Conservation (phyloP, 2,888 invertebrate genomes). For the Digitonthophagus gazella region DNA sequence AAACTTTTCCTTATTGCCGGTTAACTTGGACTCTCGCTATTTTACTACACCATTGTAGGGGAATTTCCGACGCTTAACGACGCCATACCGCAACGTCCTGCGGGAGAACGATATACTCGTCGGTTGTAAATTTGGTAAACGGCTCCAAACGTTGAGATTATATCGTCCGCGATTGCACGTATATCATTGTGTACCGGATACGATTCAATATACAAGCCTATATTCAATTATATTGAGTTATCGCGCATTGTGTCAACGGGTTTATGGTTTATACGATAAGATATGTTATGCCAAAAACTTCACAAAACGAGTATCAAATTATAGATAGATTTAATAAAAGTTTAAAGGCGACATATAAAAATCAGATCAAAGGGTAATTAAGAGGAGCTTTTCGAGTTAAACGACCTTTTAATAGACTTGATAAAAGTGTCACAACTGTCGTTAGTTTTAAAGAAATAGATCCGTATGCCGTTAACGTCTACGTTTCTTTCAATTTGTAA, state of each 20-base stretch:
- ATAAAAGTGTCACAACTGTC: background rate
- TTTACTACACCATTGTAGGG: background rate
- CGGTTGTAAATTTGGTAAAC: background rate
- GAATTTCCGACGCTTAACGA: background rate
- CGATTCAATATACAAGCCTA: background rate
- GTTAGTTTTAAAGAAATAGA: background rate
- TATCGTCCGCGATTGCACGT: background rate
- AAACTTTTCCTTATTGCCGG: background rate
- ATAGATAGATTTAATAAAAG: too few relatives aligned
- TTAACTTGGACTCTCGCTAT: background rate
- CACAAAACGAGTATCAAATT: background rate
- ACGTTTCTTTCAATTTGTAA: background rate
- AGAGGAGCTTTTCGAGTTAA: background rate
- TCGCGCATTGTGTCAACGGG: background rate
- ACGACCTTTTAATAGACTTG: background rate
- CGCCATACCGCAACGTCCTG: background rate
- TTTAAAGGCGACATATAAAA: too few relatives aligned
- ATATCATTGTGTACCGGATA: background rate
- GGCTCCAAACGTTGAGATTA: background rate
- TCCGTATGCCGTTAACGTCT: background rate
- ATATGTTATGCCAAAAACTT: background rate
- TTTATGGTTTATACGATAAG: background rate
- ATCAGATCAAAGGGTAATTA: background rate
- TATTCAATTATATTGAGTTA: background rate
- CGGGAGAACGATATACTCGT: background rate